These are phyloP conservation scores for Tragelaphus buxtoni DNA, from an alignment of 2,113 vertebrate genomes.

Conservation along the genomic window DNA sequence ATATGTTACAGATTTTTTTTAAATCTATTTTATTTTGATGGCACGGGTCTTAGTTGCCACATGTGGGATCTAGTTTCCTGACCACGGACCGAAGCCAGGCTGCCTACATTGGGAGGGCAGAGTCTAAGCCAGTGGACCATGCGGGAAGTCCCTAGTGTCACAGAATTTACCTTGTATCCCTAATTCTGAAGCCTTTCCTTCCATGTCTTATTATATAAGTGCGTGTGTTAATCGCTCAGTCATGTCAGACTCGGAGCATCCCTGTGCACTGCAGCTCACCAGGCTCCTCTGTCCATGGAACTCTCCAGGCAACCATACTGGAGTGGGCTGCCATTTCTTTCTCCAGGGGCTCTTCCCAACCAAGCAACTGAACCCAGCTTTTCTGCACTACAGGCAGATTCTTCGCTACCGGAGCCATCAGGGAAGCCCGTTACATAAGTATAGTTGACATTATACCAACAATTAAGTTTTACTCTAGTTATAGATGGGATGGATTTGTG, in stretches of 20 bases:
- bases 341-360: not conserved
- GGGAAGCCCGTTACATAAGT: not conserved
- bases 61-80: not conserved
- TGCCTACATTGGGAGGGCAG: not conserved
- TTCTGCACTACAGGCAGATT: not conserved
- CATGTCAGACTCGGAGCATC: not conserved
- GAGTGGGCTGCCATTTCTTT: not conserved
- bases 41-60: not conserved
- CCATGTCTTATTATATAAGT: not conserved
- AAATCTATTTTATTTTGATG: not conserved
- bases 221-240: not conserved
- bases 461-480: not conserved
- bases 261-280: not conserved
- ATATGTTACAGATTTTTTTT: not conserved
- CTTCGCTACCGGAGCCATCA: not conserved
- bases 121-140: not conserved
- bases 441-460: not conserved
- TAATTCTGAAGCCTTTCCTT: not conserved
- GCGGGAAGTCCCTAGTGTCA: not conserved
- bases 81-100: not conserved
- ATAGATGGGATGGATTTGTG: not conserved
- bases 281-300: not conserved
- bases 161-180: not conserved
- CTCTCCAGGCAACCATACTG: not conserved
- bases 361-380: not conserved